Evolutionary conservation across 2,888 invertebrate species (phyloP).

Genomic region (Orthosia gothica): DNA sequence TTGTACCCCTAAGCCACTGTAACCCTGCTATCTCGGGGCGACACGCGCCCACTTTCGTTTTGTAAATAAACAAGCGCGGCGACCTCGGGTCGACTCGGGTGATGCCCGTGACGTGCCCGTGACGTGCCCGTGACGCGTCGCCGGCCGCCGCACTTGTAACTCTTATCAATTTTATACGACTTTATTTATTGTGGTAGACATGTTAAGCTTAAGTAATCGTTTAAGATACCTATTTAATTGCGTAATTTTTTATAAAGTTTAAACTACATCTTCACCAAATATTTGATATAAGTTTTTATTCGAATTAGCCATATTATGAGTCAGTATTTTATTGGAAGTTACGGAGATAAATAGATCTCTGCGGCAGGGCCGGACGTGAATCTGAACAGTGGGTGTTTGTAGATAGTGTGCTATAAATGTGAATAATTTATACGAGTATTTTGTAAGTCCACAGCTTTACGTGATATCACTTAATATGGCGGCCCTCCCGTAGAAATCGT

Average conservation of each 20-base stretch:
- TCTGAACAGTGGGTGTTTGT: constrained; percentile 88
- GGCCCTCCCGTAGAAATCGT: constrained; percentile 87
- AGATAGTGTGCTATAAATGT: constrained; percentile 91
- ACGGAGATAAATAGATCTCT: constrained; percentile 84
- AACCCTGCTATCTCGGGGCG: constrained; percentile 69
- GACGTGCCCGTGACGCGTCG: constrained; percentile 51
- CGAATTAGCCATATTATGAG: constrained; percentile 90
- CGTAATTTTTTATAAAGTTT: constrained; percentile 84
- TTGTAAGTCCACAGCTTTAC: constrained; percentile 91
- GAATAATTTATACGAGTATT: constrained; percentile 92
- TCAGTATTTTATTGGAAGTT: constrained; percentile 90
- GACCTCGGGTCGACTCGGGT: no score
- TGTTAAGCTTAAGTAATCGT: constrained; percentile 85
- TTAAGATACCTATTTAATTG: constrained; percentile 87
- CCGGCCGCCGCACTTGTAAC: constrained; percentile 71
- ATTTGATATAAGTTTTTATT: constrained; percentile 91
- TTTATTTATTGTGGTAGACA: constrained; percentile 86
- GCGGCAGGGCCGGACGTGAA: constrained; percentile 86
- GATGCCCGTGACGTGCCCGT: constrained; percentile 11
- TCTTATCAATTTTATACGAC: constrained; percentile 81
- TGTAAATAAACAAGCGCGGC: constrained; percentile 78
- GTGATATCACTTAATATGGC: constrained; percentile 86
- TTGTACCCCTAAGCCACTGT: constrained; percentile 72
- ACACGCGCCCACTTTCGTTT: constrained; percentile 73
- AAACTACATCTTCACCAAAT: constrained; percentile 90